These are phyloP conservation scores for Oreochromis grahami DNA, from an alignment of 2,797 vertebrate species.

Conservation along the genomic window DNA sequence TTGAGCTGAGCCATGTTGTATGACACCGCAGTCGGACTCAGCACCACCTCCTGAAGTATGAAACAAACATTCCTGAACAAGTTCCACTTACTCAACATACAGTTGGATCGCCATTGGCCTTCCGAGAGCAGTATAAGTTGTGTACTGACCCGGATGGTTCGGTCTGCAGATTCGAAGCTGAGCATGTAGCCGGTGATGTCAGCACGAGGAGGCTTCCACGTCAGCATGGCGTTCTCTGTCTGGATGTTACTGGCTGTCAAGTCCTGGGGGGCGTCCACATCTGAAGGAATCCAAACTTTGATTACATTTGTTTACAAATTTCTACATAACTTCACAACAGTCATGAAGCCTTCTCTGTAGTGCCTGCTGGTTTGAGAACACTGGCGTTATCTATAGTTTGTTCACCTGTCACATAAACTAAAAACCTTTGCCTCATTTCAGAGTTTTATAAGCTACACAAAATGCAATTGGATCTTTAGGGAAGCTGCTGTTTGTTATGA, in stretches of 20 bases:
- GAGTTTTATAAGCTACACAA: not conserved
- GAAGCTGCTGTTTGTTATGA: not conserved
- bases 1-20: slow-evolving; percentile 87
- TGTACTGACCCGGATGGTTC: slow-evolving; percentile 80
- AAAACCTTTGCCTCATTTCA: not conserved
- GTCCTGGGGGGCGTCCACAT: slow-evolving; percentile 88
- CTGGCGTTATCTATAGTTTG: not conserved
- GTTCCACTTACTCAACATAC: not conserved
- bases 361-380: not conserved
- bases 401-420: not conserved
- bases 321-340: not conserved
- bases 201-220: slow-evolving; percentile 87
- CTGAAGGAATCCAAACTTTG: slow-evolving; percentile 57
- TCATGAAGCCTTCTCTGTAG: not conserved
- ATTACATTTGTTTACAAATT: not conserved
- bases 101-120: not conserved
- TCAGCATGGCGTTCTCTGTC: slow-evolving; percentile 85
- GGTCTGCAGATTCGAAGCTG: slow-evolving; percentile 86
- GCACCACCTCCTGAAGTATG: slow-evolving; percentile 82
- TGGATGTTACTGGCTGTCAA: slow-evolving; percentile 85
- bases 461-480: not conserved
- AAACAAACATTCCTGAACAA: not conserved
- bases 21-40: slow-evolving; percentile 84
- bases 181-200: slow-evolving; percentile 89
- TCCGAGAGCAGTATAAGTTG: not conserved